Percentiles rank a stretch among this genome's conserved stretches.
Evolutionary conservation across 2,888 invertebrate species (phyloP).

Genomic region (Rotaria socialis): DNA sequence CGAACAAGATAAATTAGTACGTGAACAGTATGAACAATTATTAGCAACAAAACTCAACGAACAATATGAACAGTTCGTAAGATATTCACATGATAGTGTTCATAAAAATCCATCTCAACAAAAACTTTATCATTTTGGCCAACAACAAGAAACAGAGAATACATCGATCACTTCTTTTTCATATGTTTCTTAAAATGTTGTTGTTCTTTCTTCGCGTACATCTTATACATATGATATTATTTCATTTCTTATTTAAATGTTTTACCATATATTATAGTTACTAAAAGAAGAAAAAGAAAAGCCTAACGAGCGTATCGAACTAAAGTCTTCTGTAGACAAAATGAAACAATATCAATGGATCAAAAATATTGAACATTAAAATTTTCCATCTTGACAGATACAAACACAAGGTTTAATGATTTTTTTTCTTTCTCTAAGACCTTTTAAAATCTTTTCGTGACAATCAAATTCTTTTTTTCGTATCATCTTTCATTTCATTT

Average conservation of each 20-base stretch:
- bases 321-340: not conserved
- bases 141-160: not conserved
- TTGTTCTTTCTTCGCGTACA: not conserved
- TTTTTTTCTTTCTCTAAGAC: no score
- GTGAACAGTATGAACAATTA: constrained; percentile 32
- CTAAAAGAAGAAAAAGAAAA: not conserved
- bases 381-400: no score
- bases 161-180: not conserved
- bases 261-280: constrained; percentile 21
- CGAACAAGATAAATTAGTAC: constrained; percentile 15
- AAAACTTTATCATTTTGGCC: not conserved
- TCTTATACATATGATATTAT: constrained; percentile 13
- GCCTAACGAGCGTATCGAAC: not conserved
- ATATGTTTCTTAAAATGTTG: not conserved
- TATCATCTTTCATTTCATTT: not conserved
- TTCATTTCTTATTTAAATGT: constrained; percentile 18
- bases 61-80: constrained; percentile 31
- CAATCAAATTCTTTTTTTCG: not conserved
- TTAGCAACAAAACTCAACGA: not conserved
- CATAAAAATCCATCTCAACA: not conserved
- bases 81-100: constrained; percentile 8
- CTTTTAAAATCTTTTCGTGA: no score
- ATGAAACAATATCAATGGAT: no score
- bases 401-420: no score
- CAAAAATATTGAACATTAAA: no score